Evolutionary conservation across 2,113 vertebrate species (phyloP).

Genomic region (Donacobius atricapilla): DNA sequence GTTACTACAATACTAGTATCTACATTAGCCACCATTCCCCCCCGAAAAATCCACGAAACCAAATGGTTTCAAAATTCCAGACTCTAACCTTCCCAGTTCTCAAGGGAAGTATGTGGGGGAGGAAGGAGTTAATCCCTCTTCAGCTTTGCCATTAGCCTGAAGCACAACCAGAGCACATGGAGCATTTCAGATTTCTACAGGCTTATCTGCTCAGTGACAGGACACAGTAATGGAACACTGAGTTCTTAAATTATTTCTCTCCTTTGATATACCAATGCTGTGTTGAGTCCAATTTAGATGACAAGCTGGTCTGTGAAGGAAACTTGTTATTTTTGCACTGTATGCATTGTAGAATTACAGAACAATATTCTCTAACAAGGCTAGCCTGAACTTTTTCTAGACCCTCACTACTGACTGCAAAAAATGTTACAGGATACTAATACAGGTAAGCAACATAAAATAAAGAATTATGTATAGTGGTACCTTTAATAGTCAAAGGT

Average conservation of each 20-base stretch:
- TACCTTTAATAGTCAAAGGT: not conserved
- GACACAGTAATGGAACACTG: not conserved
- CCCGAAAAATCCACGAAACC: not conserved
- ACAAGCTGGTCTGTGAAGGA: not conserved
- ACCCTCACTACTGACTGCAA: not conserved
- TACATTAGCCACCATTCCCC: not conserved
- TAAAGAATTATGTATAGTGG: not conserved
- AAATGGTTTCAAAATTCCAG: not conserved
- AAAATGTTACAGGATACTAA: not conserved
- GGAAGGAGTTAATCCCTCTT: not conserved
- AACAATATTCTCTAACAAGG: not conserved
- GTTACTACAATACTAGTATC: not conserved
- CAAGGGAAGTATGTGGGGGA: not conserved
- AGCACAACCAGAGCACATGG: not conserved
- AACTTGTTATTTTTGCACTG: not conserved
- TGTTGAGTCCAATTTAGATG: not conserved
- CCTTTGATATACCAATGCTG: not conserved
- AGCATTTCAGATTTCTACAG: conserved; percentile 22
- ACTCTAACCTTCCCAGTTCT: not conserved
- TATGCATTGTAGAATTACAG: not conserved
- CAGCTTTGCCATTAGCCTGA: not conserved
- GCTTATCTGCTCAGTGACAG: conserved; percentile 23
- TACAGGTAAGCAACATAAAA: not conserved
- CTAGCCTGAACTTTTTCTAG: not conserved
- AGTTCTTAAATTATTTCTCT: not conserved